Percentiles rank a stretch among this genome's conserved stretches.
phyloP scores from a whole-genome alignment of 30 jellyfish, hydroid and myxozoan genomes.

The Aurelia sp. region DNA sequence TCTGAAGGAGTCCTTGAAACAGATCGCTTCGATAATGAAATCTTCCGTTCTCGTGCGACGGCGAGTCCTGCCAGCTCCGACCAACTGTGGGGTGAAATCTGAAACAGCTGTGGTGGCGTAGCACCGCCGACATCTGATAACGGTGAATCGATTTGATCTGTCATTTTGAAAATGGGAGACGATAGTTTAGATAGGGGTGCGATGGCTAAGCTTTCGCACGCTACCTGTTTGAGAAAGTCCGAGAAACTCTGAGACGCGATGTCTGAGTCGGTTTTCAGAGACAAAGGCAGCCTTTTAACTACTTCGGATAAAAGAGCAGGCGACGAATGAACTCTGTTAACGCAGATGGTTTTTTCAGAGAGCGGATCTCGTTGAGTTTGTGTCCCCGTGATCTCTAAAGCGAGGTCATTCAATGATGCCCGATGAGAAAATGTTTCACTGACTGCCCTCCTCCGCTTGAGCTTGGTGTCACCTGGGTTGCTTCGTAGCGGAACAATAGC shows the following conservation, averaged over 20 bases:
- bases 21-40: slow-evolving; percentile 54
- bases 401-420: neutral
- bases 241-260: slow-evolving; percentile 42
- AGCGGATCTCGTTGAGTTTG: neutral
- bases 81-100: slow-evolving; percentile 79
- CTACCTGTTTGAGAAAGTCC: slow-evolving; percentile 73
- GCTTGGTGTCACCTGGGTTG: neutral
- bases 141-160: slow-evolving; percentile 75
- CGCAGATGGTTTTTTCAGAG: slow-evolving; percentile 7
- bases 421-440: slow-evolving; percentile 28
- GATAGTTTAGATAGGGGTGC: slow-evolving; percentile 81
- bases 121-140: slow-evolving; percentile 69
- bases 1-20: slow-evolving; percentile 70
- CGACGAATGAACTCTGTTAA: slow-evolving; percentile 75
- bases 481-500: neutral
- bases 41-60: slow-evolving; percentile 59
- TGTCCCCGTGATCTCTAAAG: neutral
- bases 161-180: slow-evolving; percentile 76
- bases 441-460: slow-evolving; percentile 33
- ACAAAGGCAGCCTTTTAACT: slow-evolving; percentile 74
- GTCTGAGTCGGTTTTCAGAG: slow-evolving; percentile 47
- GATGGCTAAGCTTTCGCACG: slow-evolving; percentile 63
- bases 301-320: slow-evolving; percentile 92
- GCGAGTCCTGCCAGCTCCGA: slow-evolving; percentile 68
- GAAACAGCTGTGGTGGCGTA: slow-evolving; percentile 90